These are phyloP conservation scores for Ceyx erithaca DNA, from an alignment of 2,797 vertebrate species.

Conservation along the genomic window DNA sequence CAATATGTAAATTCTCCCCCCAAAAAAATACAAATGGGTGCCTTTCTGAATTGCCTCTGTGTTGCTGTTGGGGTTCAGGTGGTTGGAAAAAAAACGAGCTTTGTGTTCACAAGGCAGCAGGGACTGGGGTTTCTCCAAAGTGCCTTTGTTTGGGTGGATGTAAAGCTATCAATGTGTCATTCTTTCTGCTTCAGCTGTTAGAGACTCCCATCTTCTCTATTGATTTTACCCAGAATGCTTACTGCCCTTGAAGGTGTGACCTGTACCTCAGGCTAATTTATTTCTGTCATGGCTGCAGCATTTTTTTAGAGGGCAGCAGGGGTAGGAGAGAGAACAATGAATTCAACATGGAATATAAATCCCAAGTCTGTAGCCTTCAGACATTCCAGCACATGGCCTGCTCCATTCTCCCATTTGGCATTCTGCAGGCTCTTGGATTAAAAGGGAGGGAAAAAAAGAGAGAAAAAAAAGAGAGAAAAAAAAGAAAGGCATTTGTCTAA, in stretches of 20 bases:
- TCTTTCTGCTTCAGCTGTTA: conserved; percentile 74
- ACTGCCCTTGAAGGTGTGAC: conserved; percentile 81
- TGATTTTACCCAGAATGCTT: conserved; percentile 75
- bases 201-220: conserved; percentile 75
- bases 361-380: conserved; percentile 21
- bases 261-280: conserved; percentile 81
- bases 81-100: conserved; percentile 26
- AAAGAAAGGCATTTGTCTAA: conserved; percentile 51
- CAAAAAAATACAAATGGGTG: background rate
- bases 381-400: conserved; percentile 21
- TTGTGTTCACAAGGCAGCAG: conserved; percentile 19
- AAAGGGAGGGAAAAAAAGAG: background rate
- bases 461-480: background rate
- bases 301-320: conserved; percentile 59
- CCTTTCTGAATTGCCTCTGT: conserved; percentile 27
- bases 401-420: conserved; percentile 1
- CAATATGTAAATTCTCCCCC: background rate
- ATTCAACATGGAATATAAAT: conserved; percentile 73
- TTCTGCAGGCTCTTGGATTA: conserved; percentile 40
- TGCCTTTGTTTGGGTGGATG: conserved; percentile 74
- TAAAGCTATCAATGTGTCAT: conserved; percentile 62
- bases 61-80: conserved; percentile 63
- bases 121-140: conserved; percentile 42
- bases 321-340: conserved; percentile 40
- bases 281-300: conserved; percentile 79